phyloP scores from a whole-genome alignment of 2,888 invertebrate species.

The Drosophila paracracens region DNA sequence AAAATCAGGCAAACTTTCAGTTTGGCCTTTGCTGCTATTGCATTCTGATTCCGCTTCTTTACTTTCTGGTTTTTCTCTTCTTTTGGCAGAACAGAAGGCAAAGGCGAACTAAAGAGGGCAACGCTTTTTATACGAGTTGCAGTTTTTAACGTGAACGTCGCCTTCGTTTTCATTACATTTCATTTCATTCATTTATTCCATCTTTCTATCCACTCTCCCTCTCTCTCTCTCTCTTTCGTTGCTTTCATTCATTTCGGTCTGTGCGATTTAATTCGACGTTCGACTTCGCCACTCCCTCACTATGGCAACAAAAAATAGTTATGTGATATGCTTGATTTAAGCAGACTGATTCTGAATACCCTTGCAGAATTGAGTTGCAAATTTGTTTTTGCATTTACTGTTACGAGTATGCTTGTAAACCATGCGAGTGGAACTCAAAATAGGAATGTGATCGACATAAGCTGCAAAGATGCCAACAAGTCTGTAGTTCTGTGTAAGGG shows the following conservation, averaged over 20 bases:
- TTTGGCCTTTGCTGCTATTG: constrained; percentile 33
- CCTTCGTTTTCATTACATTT: constrained; percentile 74
- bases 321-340: background rate
- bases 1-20: constrained; percentile 70
- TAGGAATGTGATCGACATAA: background rate
- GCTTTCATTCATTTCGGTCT: constrained; percentile 72
- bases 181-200: constrained; percentile 74
- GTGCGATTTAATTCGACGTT: constrained; percentile 74
- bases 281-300: constrained; percentile 41
- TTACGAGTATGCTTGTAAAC: background rate
- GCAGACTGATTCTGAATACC: background rate
- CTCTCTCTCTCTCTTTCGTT: constrained; percentile 14
- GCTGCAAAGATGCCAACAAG: background rate
- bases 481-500: constrained; percentile 4
- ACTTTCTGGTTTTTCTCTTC: constrained; percentile 4
- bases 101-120: constrained; percentile 48
- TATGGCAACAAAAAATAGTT: constrained; percentile 9
- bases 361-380: background rate
- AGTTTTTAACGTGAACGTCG: constrained; percentile 57
- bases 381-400: background rate
- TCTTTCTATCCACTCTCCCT: background rate
- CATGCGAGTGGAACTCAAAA: background rate
- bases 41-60: constrained; percentile 1
- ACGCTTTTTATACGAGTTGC: constrained; percentile 64
- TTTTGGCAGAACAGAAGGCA: constrained; percentile 62